A percentile compares a stretch with the other conserved stretches of the same genome.
Evolutionary conservation across 64 coral and sea anemone genomes (phyloP).

Genomic region (Actinia equina): DNA sequence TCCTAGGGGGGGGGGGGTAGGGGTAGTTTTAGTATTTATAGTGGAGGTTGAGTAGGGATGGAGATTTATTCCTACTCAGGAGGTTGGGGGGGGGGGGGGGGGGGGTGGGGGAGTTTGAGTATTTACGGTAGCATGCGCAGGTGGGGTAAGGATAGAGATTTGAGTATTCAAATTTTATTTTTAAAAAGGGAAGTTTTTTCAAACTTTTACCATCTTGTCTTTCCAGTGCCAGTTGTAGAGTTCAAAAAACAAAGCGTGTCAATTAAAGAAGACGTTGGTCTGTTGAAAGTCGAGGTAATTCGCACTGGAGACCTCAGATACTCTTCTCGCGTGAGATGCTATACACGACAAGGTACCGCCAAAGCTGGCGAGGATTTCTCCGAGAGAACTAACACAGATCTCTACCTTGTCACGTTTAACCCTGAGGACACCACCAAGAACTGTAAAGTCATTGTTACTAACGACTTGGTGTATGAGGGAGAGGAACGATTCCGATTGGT

Average conservation of each 20-base stretch:
- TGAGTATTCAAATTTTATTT: too few relatives aligned
- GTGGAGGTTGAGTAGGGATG: too few relatives aligned
- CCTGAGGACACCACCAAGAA: conserved; percentile 60
- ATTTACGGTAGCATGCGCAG: too few relatives aligned
- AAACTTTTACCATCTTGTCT: not conserved
- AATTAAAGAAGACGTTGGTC: conserved; percentile 47
- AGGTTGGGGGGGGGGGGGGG: too few relatives aligned
- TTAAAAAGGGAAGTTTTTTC: not conserved
- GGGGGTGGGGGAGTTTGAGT: too few relatives aligned
- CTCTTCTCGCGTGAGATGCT: conserved; percentile 69
- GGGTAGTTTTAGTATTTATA: too few relatives aligned
- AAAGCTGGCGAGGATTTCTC: conserved; percentile 63
- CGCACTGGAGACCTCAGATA: conserved; percentile 72
- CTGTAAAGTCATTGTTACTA: conserved; percentile 62
- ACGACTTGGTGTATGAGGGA: conserved; percentile 68
- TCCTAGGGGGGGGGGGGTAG: too few relatives aligned
- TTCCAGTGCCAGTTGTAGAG: conserved; percentile 78
- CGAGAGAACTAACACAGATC: conserved; percentile 68
- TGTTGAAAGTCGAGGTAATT: conserved; percentile 39
- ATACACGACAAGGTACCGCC: conserved; percentile 71
- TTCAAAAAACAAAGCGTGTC: conserved; percentile 50
- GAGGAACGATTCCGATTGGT: conserved; percentile 65
- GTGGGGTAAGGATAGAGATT: too few relatives aligned
- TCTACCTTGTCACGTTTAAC: conserved; percentile 64
- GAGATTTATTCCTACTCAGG: too few relatives aligned